Base-by-base conservation (phyloP, 2,888 invertebrate species). In the Hyposoter dolosus region DNA sequence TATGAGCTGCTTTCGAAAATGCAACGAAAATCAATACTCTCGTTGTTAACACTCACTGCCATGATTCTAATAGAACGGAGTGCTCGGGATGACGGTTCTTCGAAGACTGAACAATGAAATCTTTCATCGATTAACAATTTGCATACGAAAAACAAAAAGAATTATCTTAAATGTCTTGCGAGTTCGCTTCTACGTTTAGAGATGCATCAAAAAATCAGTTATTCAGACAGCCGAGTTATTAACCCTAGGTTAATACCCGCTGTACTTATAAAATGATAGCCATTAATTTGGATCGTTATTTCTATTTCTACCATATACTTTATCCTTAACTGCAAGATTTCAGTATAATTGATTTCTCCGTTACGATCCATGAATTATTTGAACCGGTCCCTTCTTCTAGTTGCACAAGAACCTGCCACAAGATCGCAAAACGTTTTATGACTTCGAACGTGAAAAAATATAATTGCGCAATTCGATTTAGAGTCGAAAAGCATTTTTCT, bases 51-150 rank as follows among this genome's bases (percentile, higher is more conserved):
- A 60, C 74, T 75, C 43, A 75, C 74, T 43, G 23, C 43, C 60
- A 56, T 75, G 23, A 60, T 45, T 75, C 43, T 17, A 60, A 60
- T 45, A 60, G 28, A 12, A 40, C 23, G 17, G 9, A 60, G 43
- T 43, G 15, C 23, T 75, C 43, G 4, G 17, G 3, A 23, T 60
- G 40, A 60, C 43, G 60, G 43, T 75, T 60, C 40, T 19, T 75
- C 43, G 60, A 75, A 60, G 74, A 75, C 74, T 75, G 50, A 19
- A 53, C 23, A 43, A 3, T 7, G n/a, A 32, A 75, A 75, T 56
- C 60, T 60, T 43, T 23, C 43, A 60, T 43, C 74, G 60, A 75
- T 43, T 0, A 75, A 60, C 45, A 15, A 53, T 60, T 23, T 75
- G 43, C 74, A 60, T 75, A 23, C 9, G 43, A 28, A 60, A 43